Base-by-base conservation (phyloP, 2,888 invertebrate genomes). In the Cybosia mesomella region DNA sequence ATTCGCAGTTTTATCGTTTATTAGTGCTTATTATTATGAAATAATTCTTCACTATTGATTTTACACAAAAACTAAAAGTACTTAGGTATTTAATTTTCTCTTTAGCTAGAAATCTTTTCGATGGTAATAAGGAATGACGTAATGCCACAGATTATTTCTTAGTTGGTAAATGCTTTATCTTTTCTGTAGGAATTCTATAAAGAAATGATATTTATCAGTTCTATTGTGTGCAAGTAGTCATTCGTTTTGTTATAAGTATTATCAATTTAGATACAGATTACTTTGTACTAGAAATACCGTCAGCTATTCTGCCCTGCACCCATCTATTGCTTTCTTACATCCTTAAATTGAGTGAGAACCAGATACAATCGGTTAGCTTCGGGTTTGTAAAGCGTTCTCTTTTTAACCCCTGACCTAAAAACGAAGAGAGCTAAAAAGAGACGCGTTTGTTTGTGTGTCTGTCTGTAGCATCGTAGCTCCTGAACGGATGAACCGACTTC, bases 191-290 rank as follows among this genome's bases (percentile, higher is more conserved):
- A 49, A 49, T 49, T 49, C n/a, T 49, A 49, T 36, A n/a, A n/a
- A 49, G n/a, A 49, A 49, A n/a, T 43, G 5, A 13, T 1, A 18
- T 43, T 49, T n/a, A 49, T n/a, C 49, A n/a, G 49, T 2, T 49
- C 49, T 49, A 49, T 49, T n/a, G n/a, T 49, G 18, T n/a, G 49
- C n/a, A 49, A n/a, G 49, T 49, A 49, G n/a, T 49, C 49, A 49
- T 9, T 8, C 9, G 9, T 49, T 49, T 49, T 49, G 49, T 49
- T 49, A 18, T n/a, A 49, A n/a, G 18, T 49, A 18, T 7, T 43
- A 7, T 49, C 49, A 15, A 18, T 43, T 1, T 39, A 13, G 4
- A 13, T 18, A 7, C 4, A 43, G 43, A 49, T n/a, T 7, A 49
- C 49, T 49, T 49, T 49, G 49, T 49, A 49, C 49, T 49, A 49